phyloP scores from a whole-genome alignment of 2,113 vertebrate species.

The Dunckerocampus dactyliophorus region DNA sequence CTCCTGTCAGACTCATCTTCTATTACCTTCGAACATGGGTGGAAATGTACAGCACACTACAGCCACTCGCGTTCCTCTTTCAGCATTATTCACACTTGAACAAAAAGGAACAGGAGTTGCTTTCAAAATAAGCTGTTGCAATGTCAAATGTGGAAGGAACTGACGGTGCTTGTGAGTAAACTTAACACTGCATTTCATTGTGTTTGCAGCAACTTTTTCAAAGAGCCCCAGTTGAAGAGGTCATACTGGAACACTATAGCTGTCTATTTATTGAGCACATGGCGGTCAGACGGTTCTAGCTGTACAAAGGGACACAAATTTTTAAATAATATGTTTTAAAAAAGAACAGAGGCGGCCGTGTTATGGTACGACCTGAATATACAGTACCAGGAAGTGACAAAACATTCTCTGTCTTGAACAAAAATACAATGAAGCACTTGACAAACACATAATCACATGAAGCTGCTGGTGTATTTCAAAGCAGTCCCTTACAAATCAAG shows the following conservation, averaged over 20 bases:
- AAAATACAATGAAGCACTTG: neutral
- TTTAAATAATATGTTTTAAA: constrained; percentile 1
- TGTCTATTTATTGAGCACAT: constrained; percentile 25
- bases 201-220: neutral
- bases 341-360: constrained; percentile 8
- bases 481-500: neutral
- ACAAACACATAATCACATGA: neutral
- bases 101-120: neutral
- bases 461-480: neutral
- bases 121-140: neutral
- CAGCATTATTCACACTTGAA: neutral
- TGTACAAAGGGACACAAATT: constrained; percentile 15
- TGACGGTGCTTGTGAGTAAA: neutral
- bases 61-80: neutral
- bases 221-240: constrained; percentile 6
- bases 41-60: neutral
- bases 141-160: neutral
- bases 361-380: neutral
- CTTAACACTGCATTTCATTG: neutral
- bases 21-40: neutral
- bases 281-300: constrained; percentile 6
- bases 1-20: neutral
- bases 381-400: neutral
- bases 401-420: no score
- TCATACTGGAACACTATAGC: neutral